phyloP scores from a whole-genome alignment of 2,888 invertebrate species.

The Hesperia comma region DNA sequence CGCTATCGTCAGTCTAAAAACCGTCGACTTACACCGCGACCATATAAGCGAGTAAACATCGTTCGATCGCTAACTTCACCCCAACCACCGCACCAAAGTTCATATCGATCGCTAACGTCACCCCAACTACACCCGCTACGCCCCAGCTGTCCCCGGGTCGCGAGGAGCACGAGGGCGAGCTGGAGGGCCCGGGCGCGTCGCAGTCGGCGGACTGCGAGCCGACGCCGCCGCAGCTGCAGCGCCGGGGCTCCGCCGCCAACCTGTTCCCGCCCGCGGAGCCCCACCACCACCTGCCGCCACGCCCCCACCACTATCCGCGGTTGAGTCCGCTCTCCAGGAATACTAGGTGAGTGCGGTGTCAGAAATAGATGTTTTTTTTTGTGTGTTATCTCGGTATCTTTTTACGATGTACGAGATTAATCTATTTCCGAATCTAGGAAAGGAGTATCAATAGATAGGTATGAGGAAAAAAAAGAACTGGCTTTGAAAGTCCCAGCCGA shows the following conservation, averaged over 20 bases:
- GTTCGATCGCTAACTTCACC: no score
- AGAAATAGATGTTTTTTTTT: no score
- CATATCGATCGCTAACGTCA: not conserved
- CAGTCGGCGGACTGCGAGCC: constrained; percentile 97
- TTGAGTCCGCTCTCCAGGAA: constrained; percentile 93
- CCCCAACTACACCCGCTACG: constrained; percentile 18
- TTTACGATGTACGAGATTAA: no score
- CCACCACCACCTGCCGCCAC: constrained; percentile 73
- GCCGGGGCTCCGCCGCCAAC: constrained; percentile 93
- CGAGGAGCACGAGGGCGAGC: constrained; percentile 92
- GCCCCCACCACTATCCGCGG: constrained; percentile 85
- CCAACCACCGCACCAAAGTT: no score
- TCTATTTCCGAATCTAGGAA: no score
- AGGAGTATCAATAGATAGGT: no score
- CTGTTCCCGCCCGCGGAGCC: constrained; percentile 90
- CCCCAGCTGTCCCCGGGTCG: constrained; percentile 92
- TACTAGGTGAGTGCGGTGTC: constrained; percentile 60
- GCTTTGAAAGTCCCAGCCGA: no score
- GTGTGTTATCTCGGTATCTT: no score
- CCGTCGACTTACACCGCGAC: no score
- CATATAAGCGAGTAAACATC: no score
- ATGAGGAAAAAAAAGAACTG: no score
- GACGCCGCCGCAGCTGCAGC: constrained; percentile 92
- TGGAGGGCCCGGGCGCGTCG: constrained; percentile 94
- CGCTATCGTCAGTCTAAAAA: no score